Percentiles rank a stretch among this genome's conserved stretches.
Conservation (phyloP, 2,888 invertebrate species). For the Abrostola triplasia region DNA sequence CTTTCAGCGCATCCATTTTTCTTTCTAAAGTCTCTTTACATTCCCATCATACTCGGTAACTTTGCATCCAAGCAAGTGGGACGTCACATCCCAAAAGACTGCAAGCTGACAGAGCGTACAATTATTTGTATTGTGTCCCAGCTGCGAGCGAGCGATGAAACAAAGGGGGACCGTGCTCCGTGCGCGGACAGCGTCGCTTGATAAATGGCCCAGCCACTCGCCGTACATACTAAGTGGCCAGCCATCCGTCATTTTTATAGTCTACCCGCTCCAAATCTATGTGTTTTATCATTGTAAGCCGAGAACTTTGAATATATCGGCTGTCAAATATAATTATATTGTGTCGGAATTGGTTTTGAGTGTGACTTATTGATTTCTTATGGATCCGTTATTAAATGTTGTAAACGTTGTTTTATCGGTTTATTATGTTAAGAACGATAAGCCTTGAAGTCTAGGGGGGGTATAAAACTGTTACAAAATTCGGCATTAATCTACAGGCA, state of each 20-base stretch:
- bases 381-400: background rate
- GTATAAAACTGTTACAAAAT: too few relatives aligned
- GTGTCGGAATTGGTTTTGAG: constrained; percentile 32
- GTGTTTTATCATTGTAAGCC: constrained; percentile 52
- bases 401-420: background rate
- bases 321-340: constrained; percentile 40
- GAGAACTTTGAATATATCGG: constrained; percentile 46
- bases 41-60: constrained; percentile 20
- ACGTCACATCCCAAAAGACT: constrained; percentile 35
- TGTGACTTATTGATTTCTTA: constrained; percentile 11
- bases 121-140: constrained; percentile 50
- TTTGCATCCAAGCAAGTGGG: constrained; percentile 29
- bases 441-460: too few relatives aligned
- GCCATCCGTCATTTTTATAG: constrained; percentile 53
- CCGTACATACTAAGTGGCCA: constrained; percentile 51
- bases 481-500: too few relatives aligned
- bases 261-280: constrained; percentile 43
- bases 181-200: constrained; percentile 43
- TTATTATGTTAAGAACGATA: too few relatives aligned
- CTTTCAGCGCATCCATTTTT: background rate
- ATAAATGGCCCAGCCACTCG: constrained; percentile 49
- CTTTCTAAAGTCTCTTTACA: constrained; percentile 18
- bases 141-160: constrained; percentile 36
- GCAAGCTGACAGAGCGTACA: constrained; percentile 30
- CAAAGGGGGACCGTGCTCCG: constrained; percentile 33